A percentile compares a stretch with the other conserved stretches of the same genome.
phyloP scores from a whole-genome alignment of 2,113 vertebrate species.

The Microcebus jonahi region DNA sequence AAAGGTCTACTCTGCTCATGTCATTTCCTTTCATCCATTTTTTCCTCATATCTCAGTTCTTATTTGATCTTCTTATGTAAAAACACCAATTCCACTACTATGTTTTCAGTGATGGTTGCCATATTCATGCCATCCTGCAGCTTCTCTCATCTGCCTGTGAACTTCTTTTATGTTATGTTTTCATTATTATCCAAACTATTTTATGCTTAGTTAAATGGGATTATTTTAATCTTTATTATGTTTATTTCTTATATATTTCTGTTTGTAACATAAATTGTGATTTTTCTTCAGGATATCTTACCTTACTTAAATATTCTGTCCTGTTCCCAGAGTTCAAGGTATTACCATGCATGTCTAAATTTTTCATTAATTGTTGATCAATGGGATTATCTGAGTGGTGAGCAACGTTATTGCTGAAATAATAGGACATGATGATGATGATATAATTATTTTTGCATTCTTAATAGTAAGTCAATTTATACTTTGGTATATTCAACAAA shows the following conservation, averaged over 20 bases:
- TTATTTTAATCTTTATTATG: neutral
- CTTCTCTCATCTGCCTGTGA: neutral
- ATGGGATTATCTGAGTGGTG: rapidly evolving
- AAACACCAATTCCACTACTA: neutral
- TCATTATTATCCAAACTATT: neutral
- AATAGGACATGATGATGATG: neutral
- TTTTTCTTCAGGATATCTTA: neutral
- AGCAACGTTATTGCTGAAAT: neutral
- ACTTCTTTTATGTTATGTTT: neutral
- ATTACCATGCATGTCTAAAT: neutral
- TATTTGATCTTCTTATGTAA: neutral
- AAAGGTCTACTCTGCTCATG: neutral
- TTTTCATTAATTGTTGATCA: neutral
- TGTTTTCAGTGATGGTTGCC: neutral
- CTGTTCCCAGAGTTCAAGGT: neutral
- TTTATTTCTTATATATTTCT: neutral
- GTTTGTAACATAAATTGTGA: neutral
- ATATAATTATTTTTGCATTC: neutral
- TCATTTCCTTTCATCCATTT: neutral
- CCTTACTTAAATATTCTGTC: neutral
- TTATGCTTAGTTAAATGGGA: neutral
- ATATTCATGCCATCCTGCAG: neutral
- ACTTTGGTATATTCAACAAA: neutral
- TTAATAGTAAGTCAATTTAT: neutral
- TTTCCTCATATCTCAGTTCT: neutral